These are phyloP conservation scores for Ceuthmochares aereus DNA, from an alignment of 2,113 vertebrate genomes.

Conservation along the genomic window DNA sequence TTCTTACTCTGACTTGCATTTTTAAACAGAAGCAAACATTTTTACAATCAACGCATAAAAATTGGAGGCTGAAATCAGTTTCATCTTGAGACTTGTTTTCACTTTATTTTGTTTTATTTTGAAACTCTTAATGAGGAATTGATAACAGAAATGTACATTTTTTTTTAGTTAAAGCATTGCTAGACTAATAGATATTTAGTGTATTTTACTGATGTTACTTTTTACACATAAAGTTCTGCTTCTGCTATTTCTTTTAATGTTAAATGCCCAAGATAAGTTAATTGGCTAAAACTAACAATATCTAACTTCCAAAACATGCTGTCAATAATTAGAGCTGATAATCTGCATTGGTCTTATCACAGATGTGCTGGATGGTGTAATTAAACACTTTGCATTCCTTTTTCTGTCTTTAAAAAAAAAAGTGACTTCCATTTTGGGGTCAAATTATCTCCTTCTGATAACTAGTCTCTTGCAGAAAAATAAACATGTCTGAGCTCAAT, in stretches of 20 bases:
- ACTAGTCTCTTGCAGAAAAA: constrained; percentile 43
- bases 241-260: neutral
- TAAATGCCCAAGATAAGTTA: neutral
- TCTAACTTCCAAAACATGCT: neutral
- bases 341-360: neutral
- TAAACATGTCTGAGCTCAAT: constrained; percentile 31
- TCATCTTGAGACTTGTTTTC: neutral
- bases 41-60: neutral
- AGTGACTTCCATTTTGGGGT: constrained; percentile 29
- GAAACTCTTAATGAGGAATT: neutral
- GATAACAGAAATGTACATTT: neutral
- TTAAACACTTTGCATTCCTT: constrained; percentile 22
- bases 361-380: neutral
- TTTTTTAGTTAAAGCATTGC: neutral
- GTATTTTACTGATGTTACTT: neutral
- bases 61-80: neutral
- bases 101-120: neutral
- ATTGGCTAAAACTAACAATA: neutral
- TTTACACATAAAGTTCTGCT: neutral
- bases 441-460: constrained; percentile 54
- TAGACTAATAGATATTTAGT: neutral
- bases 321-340: neutral
- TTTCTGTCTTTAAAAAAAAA: neutral
- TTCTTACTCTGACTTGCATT: neutral
- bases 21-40: neutral